Evolutionary conservation across 1,140 invertebrate genomes (phyloP), one percentile per base, ranked within the genome.

Genomic region (Drosophila oshimai): DNA sequence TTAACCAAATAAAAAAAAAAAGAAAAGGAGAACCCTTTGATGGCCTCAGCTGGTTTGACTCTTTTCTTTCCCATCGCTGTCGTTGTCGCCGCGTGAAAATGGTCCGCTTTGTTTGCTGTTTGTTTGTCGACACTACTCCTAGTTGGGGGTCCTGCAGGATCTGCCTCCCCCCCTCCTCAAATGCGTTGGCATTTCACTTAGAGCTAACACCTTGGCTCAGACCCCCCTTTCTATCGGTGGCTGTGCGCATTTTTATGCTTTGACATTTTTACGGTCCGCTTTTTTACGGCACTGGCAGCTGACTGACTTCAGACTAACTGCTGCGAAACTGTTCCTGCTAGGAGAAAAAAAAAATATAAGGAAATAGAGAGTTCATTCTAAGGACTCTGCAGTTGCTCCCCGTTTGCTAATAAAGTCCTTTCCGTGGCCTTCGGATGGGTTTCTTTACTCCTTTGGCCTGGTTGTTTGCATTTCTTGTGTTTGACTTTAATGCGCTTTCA

Each of bases 401-500:
- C 42, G 57, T 45, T 86, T 84, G 80, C 79, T 79, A 79, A 79
- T 84, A 84, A 84, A 86, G 79, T 79, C 73, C 79, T 84, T 74
- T 37, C 26, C 22, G 57, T 64, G 57, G 57, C 57, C 57, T 41
- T 42, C 17, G 54, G 54, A 61, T 42, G 57, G 53, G 34, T 42
- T 60, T 61, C 18, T 26, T 51, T 33, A 53, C 39, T 49, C 50
- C 33, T 24, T 70, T 20, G 67, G 62, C 33, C 68, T 51, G 31
- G 68, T 34, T 76, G 68, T 34, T 76, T 65, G 60, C 54, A 67
- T 83, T 76, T 72, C 77, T 73, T 84, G 78, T 73, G 62, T 81
- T 74, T 81, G 78, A 84, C 78, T 84, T 84, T 84, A 83, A 84
- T 83, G 79, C 69, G 69, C 69, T 74, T 84, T 78, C 79, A 83